Conservation (phyloP, 2,113 vertebrate genomes). For the Sorex araneus region DNA sequence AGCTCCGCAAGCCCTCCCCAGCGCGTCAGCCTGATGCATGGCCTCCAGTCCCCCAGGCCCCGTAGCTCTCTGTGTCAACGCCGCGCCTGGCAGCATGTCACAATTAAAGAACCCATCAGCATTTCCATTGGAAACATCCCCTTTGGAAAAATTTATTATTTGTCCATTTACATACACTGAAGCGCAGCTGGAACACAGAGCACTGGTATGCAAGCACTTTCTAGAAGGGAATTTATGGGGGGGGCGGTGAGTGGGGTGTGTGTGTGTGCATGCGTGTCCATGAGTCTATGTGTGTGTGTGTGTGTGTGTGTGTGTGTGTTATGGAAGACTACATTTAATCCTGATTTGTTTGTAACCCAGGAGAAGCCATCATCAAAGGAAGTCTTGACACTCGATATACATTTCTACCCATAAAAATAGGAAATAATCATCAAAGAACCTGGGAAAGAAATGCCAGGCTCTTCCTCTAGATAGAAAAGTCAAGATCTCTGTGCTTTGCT, state of each 20-base stretch:
- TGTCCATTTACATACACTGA: slow-evolving; percentile 38
- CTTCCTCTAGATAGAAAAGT: neutral
- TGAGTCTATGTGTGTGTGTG: no score
- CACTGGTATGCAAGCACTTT: neutral
- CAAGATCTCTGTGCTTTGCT: neutral
- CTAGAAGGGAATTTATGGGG: neutral
- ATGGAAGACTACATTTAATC: neutral
- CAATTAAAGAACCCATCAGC: slow-evolving; percentile 44
- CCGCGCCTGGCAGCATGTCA: slow-evolving; percentile 24
- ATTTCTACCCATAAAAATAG: neutral
- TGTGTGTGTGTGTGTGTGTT: neutral
- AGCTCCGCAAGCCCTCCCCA: neutral
- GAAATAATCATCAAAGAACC: neutral
- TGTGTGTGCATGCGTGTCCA: neutral
- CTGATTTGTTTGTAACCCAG: slow-evolving; percentile 47
- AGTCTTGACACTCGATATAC: neutral
- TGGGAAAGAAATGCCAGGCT: neutral
- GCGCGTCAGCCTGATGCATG: accelerated
- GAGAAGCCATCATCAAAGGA: neutral
- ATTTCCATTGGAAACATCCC: slow-evolving; percentile 32
- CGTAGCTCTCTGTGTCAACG: neutral
- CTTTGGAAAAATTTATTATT: slow-evolving; percentile 51
- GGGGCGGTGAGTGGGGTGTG: neutral
- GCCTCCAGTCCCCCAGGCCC: neutral
- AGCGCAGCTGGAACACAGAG: neutral